Evolutionary conservation across 2,888 invertebrate genomes (phyloP).

Genomic region (Ichneumoninae sp.): DNA sequence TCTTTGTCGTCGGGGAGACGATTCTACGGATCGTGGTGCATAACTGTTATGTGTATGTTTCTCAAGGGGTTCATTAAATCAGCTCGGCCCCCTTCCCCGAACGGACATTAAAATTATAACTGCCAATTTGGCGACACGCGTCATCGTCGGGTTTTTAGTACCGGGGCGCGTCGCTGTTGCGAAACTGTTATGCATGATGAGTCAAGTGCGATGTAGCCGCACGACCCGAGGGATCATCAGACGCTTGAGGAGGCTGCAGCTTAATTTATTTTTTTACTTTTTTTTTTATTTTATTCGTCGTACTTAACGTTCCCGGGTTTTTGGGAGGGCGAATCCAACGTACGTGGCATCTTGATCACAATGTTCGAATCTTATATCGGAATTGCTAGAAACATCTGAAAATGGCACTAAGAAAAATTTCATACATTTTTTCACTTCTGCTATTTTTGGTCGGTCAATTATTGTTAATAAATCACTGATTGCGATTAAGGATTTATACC

Average conservation of each 20-base stretch:
- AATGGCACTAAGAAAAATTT: too few relatives aligned
- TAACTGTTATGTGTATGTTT: slow-evolving; percentile 18
- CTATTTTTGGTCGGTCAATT: background rate
- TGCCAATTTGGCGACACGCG: slow-evolving; percentile 76
- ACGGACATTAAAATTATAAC: slow-evolving; percentile 76
- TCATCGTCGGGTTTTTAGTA: slow-evolving; percentile 47
- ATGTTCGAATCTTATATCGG: too few relatives aligned
- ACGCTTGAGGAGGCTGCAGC: slow-evolving; percentile 16
- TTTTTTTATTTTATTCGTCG: background rate
- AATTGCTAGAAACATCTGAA: too few relatives aligned
- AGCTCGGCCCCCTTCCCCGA: slow-evolving; percentile 55
- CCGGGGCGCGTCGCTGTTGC: slow-evolving; percentile 9
- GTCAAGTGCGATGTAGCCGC: slow-evolving; percentile 1
- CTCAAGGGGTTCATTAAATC: slow-evolving; percentile 77
- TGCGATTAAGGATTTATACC: too few relatives aligned
- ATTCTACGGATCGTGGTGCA: background rate
- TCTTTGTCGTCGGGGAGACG: slow-evolving; percentile 13
- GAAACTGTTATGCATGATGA: slow-evolving; percentile 22
- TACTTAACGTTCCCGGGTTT: too few relatives aligned
- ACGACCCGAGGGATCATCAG: background rate
- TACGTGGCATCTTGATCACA: too few relatives aligned
- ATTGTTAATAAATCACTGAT: background rate
- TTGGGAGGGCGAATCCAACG: too few relatives aligned
- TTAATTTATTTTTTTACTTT: background rate
- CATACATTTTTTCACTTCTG: background rate